Conservation (phyloP, 2,888 invertebrate genomes). For the Ametastegia equiseti region DNA sequence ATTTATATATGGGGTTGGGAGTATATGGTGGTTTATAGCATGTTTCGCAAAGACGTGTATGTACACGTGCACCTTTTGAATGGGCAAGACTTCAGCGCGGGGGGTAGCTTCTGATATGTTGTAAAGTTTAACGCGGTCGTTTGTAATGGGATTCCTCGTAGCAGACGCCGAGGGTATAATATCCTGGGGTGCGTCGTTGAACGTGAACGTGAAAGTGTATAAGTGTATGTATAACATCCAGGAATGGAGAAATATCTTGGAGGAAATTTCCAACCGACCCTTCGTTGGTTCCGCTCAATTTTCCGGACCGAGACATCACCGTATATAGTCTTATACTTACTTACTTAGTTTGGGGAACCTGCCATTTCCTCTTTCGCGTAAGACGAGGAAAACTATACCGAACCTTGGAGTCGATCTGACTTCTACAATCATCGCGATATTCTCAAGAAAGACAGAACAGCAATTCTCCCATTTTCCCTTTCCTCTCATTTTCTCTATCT, state of each 20-base stretch:
- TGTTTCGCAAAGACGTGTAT: not conserved
- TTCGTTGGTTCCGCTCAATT: slow-evolving; percentile 33
- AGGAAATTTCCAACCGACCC: slow-evolving; percentile 28
- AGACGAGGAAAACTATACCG: not conserved
- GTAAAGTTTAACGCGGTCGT: slow-evolving; percentile 35
- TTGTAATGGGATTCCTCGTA: slow-evolving; percentile 28
- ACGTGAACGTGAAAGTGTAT: not conserved
- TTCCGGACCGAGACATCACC: slow-evolving; percentile 39
- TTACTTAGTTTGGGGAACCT: slow-evolving; percentile 26
- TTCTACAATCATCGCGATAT: not conserved
- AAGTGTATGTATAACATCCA: slow-evolving; percentile 30
- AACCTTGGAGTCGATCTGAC: not conserved
- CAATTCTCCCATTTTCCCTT: not conserved
- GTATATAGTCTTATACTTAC: slow-evolving; percentile 30
- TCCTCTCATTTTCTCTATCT: not conserved
- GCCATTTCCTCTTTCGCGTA: slow-evolving; percentile 30
- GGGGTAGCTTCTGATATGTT: slow-evolving; percentile 11
- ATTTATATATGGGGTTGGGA: not conserved
- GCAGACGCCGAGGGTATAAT: not conserved
- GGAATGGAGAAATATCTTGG: slow-evolving; percentile 6
- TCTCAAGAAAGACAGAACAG: not conserved
- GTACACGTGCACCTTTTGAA: not conserved
- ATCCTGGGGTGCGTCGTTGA: slow-evolving; percentile 15
- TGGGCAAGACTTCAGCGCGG: not conserved
- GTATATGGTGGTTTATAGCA: not conserved